A percentile compares a stretch with the other conserved stretches of the same genome.
These are phyloP conservation scores for Crocidura indochinensis DNA, from an alignment of 2,797 vertebrate species.

Conservation along the genomic window DNA sequence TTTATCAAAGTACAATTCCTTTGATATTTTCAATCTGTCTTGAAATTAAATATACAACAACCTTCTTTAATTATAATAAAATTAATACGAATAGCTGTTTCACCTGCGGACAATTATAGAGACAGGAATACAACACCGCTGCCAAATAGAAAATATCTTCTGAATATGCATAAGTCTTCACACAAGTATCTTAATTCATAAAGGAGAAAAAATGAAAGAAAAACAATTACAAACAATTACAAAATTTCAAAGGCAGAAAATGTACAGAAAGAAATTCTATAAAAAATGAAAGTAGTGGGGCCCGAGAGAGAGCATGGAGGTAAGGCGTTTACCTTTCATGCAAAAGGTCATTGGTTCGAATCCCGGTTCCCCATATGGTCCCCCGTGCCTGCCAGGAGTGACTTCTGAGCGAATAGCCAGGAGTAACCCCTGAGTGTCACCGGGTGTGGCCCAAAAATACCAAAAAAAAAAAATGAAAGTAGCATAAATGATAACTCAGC, in stretches of 20 bases:
- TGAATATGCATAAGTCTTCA: constrained; percentile 86
- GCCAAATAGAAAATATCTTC: constrained; percentile 91
- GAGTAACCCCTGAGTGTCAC: too few species aligned
- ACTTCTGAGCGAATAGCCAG: too few species aligned
- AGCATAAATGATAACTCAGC: too few species aligned
- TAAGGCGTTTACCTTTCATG: too few species aligned
- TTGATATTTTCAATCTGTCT: constrained; percentile 13
- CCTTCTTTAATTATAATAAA: constrained; percentile 6
- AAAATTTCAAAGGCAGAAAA: constrained; percentile 58
- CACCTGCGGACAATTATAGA: constrained; percentile 91
- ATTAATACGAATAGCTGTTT: constrained; percentile 62
- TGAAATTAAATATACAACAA: not conserved
- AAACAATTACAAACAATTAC: not conserved
- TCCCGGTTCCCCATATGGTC: too few species aligned
- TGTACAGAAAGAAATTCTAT: constrained; percentile 28
- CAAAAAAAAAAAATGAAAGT: too few species aligned
- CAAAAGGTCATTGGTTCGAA: too few species aligned
- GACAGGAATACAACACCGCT: constrained; percentile 89
- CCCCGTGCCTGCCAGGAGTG: too few species aligned
- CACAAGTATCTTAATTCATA: constrained; percentile 85
- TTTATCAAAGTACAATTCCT: not conserved
- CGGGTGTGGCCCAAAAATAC: too few species aligned
- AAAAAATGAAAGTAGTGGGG: not conserved
- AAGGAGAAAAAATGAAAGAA: constrained; percentile 6
- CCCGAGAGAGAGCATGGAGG: too few species aligned